phyloP scores from a whole-genome alignment of 2,113 vertebrate species.

The Onychorhynchus coronatus region DNA sequence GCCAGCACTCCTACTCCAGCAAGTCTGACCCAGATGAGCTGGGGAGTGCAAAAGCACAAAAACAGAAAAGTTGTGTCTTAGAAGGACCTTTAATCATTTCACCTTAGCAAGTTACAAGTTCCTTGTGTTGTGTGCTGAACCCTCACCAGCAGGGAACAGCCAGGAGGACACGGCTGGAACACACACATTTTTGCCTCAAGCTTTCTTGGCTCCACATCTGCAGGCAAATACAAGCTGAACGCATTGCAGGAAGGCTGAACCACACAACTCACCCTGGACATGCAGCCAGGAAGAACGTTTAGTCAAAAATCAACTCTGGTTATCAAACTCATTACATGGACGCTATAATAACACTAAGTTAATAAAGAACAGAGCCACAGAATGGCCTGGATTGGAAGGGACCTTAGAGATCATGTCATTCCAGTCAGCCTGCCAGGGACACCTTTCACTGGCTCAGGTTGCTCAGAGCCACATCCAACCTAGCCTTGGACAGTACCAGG shows the following conservation, averaged over 20 bases:
- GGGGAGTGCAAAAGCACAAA: not conserved
- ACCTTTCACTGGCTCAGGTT: not conserved
- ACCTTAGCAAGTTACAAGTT: not conserved
- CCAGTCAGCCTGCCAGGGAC: not conserved
- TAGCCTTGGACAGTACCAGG: not conserved
- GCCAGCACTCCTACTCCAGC: not conserved
- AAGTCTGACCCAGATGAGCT: no score
- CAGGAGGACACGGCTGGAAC: not conserved
- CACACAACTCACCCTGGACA: not conserved
- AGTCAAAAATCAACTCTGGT: rapidly evolving
- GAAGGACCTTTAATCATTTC: not conserved
- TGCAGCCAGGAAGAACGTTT: rapidly evolving
- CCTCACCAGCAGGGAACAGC: not conserved
- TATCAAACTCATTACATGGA: not conserved
- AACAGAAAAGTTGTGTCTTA: not conserved
- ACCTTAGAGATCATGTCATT: not conserved
- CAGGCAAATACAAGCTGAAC: not conserved
- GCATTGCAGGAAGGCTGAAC: not conserved
- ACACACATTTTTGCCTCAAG: not conserved
- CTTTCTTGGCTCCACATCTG: not conserved
- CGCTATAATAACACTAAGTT: not conserved
- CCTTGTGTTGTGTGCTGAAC: rapidly evolving
- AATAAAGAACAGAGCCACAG: not conserved
- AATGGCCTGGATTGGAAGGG: not conserved
- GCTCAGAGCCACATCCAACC: not conserved